phyloP scores from a whole-genome alignment of 2,113 vertebrate species.

The human (Homo sapiens) region GRCh38 chr12:120893501-120894000 shows the following conservation, averaged over 20 bases:
- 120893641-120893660: not conserved
- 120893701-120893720: not conserved
- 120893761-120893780: not conserved
- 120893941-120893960: not conserved
- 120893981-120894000: constrained; percentile 40
- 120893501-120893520: not conserved
- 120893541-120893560: constrained; percentile 4
- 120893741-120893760: not conserved
- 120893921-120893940: not conserved
- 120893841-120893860: not conserved
- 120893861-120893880: not conserved
- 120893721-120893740: not conserved
- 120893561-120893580: not conserved
- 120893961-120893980: not conserved
- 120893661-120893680: not conserved
- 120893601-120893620: constrained; percentile 29
- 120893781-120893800: constrained; percentile 26
- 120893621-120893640: constrained; percentile 54
- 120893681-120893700: not conserved
- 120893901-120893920: not conserved
- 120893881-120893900: constrained; percentile 3
- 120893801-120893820: not conserved
- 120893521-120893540: not conserved
- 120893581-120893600: constrained; percentile 15
- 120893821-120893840: not conserved